Evolutionary conservation across 2,113 vertebrate species (phyloP).

Genomic region (Mohoua ochrocephala): DNA sequence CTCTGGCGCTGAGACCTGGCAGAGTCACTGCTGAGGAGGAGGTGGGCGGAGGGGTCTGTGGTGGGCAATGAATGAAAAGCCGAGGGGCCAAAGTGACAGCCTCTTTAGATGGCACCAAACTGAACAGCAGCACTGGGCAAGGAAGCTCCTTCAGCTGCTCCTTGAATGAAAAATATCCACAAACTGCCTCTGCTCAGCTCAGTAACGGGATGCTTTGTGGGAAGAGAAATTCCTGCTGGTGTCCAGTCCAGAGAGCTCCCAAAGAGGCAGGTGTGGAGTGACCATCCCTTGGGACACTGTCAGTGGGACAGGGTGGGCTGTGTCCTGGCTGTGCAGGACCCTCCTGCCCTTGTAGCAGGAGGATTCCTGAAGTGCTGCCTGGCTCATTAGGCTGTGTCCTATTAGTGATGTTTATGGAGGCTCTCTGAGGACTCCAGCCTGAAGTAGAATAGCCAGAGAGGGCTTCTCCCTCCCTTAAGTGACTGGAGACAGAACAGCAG

Average conservation of each 20-base stretch:
- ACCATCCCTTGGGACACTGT: neutral
- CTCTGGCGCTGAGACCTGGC: neutral
- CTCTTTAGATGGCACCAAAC: neutral
- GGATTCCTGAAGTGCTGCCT: neutral
- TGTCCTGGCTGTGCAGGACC: neutral
- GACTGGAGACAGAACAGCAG: neutral
- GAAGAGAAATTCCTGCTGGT: neutral
- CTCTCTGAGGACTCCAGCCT: neutral
- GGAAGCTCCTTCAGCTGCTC: neutral
- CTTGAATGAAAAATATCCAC: neutral
- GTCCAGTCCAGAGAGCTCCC: neutral
- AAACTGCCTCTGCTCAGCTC: neutral
- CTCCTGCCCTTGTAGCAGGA: neutral
- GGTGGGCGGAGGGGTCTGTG: neutral
- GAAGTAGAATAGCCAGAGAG: neutral
- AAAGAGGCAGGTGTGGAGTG: neutral
- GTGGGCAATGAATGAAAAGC: neutral
- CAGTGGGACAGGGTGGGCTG: neutral
- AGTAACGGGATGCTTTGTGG: neutral
- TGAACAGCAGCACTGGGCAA: neutral
- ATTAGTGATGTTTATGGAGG: neutral
- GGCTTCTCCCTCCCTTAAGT: neutral
- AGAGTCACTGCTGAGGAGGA: neutral
- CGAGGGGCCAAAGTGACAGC: fast-evolving
- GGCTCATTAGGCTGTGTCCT: neutral